Evolutionary conservation across 2,113 vertebrate species (phyloP).

Genomic region (Tachysurus fulvidraco): DNA sequence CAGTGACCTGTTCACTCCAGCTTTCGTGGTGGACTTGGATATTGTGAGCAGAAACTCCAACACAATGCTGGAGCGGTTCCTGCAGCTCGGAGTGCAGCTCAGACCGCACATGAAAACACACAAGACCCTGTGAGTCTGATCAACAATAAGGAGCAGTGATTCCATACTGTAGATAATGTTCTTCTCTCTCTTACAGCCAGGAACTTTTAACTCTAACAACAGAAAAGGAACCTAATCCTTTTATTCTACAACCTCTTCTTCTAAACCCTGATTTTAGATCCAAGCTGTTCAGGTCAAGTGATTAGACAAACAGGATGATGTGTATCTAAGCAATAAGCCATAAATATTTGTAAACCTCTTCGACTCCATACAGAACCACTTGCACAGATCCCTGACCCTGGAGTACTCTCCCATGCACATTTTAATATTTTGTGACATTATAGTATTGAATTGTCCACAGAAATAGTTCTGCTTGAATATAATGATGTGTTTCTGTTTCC

Average conservation of each 20-base stretch:
- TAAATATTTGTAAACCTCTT: too few species aligned
- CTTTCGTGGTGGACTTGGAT: conserved; percentile 72
- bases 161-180: too few species aligned
- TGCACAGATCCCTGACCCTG: too few species aligned
- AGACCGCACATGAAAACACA: conserved; percentile 86
- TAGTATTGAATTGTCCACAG: neutral
- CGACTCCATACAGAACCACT: too few species aligned
- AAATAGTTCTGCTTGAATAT: neutral
- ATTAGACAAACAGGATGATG: neutral
- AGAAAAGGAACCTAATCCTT: neutral
- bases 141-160: neutral
- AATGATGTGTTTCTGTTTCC: neutral
- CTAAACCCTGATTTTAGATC: neutral
- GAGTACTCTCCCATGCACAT: too few species aligned
- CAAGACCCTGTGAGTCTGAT: conserved; percentile 76
- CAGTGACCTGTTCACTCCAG: conserved; percentile 71
- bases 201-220: neutral
- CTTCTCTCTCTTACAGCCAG: neutral
- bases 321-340: neutral
- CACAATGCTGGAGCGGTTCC: conserved; percentile 72
- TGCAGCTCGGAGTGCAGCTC: conserved; percentile 73
- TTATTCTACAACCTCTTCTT: neutral
- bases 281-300: neutral
- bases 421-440: neutral
- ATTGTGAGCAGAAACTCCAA: conserved; percentile 70